These are phyloP conservation scores for Casuarius casuarius DNA, from an alignment of 2,113 vertebrate species.

Conservation along the genomic window DNA sequence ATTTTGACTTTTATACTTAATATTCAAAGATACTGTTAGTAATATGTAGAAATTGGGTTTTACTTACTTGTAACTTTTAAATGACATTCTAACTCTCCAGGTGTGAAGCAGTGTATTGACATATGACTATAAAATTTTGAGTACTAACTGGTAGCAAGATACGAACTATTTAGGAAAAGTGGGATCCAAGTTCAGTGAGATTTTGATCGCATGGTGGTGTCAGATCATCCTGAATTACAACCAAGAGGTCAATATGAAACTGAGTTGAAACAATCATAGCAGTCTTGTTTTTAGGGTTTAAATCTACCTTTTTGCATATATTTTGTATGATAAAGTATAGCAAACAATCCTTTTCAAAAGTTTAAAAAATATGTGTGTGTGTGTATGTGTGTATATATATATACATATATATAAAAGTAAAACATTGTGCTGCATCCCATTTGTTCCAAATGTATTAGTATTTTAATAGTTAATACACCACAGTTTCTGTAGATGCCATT, in stretches of 20 bases:
- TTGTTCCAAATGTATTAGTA: neutral
- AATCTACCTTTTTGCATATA: neutral
- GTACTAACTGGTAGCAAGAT: neutral
- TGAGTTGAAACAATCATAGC: neutral
- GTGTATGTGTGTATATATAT: neutral
- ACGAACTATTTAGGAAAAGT: accelerated
- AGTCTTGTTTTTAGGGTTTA: neutral
- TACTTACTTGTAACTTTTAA: neutral
- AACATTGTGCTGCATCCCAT: neutral
- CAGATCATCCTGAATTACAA: neutral
- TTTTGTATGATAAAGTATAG: neutral
- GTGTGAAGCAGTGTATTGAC: neutral
- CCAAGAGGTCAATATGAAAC: neutral
- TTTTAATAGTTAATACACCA: constrained; percentile 39
- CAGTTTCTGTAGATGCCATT: neutral
- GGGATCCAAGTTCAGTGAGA: neutral
- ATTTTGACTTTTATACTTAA: neutral
- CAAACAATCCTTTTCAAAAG: neutral
- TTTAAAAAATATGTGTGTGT: neutral
- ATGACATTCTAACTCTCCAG: neutral
- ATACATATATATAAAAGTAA: neutral
- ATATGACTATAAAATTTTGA: neutral
- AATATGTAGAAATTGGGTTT: neutral
- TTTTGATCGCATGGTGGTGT: neutral
- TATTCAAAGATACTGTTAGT: neutral